Evolutionary conservation across 2,888 invertebrate genomes (phyloP), one percentile per base, ranked within the genome.

Genomic region (Cerceris rybyensis): DNA sequence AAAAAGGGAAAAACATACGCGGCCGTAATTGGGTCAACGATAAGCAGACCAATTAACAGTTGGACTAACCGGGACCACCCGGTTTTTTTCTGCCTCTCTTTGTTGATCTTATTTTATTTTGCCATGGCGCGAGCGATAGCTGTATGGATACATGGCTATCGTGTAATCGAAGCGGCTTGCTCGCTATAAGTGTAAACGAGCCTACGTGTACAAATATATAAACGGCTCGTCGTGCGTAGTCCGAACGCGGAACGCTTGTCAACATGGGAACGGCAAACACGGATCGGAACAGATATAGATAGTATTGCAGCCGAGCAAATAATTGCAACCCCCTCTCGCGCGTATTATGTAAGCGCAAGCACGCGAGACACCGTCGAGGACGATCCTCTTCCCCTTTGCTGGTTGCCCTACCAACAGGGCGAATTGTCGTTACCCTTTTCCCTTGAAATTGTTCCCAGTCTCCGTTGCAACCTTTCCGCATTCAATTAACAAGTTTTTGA

Each of bases 201-300:
- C 70, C 28, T 28, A 28, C 28, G 28, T 28, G 28, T 28, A 28
- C 28, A 28, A 28, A 28, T 28, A 28, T 28, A 82, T 83, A 82
- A 79, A 81, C 80, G 78, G 77, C 76, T 70, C 75, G 75, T 76
- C 81, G 68, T 80, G 80, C 75, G 77, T 82, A 80, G 82, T 74
- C 75, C 70, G 77, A 64, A 72, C 78, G 72, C 75, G 68, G 76
- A 72, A 80, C 72, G 70, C 79, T 68, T 84, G 88, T 88, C 89
- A 89, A 90, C 84, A 88, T 90, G 88, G 86, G 87, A 88, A 90
- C 82, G 58, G 85, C 87, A 89, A 90, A 88, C 88, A 89, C 70
- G 59, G 85, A 86, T 82, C 84, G 80, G 63, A 60, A 80, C 84
- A 80, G 88, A 86, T 86, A 86, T 83, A 78, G 86, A 88, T 90